These are phyloP conservation scores for Poeciliopsis prolifica DNA, from an alignment of 2,113 vertebrate genomes.

Conservation along the genomic window DNA sequence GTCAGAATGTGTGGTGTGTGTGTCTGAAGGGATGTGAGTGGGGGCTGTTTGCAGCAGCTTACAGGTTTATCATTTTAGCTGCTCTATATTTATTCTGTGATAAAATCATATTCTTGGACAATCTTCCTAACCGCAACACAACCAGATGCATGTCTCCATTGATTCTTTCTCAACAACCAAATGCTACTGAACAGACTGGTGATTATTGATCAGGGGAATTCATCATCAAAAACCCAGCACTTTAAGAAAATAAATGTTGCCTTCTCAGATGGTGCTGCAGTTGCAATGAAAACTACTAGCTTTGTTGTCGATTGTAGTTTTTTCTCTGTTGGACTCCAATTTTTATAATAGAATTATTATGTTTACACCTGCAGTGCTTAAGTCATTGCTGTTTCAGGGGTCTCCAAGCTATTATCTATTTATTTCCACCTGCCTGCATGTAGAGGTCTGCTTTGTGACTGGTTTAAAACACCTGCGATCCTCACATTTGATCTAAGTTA, in stretches of 20 bases:
- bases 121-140: conserved; percentile 32
- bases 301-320: not conserved
- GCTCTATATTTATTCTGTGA: conserved; percentile 75
- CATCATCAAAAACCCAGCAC: conserved; percentile 55
- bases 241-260: conserved; percentile 51
- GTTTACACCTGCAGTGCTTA: conserved; percentile 54
- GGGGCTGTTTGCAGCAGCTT: conserved; percentile 12
- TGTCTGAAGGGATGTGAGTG: not conserved
- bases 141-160: conserved; percentile 36
- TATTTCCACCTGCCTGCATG: conserved; percentile 31
- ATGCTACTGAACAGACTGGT: conserved; percentile 41
- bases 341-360: conserved; percentile 28
- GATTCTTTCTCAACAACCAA: conserved; percentile 40
- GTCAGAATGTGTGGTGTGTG: conserved; percentile 18
- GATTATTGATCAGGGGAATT: conserved; percentile 40
- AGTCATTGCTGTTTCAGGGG: conserved; percentile 39
- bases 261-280: conserved; percentile 56
- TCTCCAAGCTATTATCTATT: conserved; percentile 26
- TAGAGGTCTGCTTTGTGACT: conserved; percentile 25
- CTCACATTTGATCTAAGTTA: conserved; percentile 24
- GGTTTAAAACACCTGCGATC: conserved; percentile 19
- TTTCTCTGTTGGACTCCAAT: conserved; percentile 28
- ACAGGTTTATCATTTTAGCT: conserved; percentile 35
- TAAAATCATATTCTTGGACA: conserved; percentile 41
- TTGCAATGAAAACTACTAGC: conserved; percentile 34